Evolutionary conservation across 2,888 invertebrate genomes (phyloP).

Genomic region (Dilophus febrilis): DNA sequence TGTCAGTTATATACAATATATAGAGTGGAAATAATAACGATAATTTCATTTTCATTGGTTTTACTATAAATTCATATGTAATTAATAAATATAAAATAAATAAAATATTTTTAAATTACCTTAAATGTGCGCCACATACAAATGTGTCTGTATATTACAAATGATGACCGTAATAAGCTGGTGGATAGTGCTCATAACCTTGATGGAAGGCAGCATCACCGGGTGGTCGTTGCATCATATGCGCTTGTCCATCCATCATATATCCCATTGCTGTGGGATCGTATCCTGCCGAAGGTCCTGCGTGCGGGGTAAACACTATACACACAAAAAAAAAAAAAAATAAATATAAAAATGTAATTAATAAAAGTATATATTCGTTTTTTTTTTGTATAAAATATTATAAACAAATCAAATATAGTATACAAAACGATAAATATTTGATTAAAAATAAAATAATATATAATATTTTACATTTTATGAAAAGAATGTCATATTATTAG

Average conservation of each 20-base stretch:
- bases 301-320: conserved; percentile 76
- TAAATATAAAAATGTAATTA: not conserved
- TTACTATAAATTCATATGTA: too few relatives aligned
- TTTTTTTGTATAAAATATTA: not conserved
- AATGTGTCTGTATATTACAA: conserved; percentile 65
- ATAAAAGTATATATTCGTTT: too few relatives aligned
- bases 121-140: too few relatives aligned
- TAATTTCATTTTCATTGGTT: too few relatives aligned
- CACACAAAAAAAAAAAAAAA: conserved; percentile 3
- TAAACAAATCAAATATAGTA: not conserved
- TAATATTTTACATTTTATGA: too few relatives aligned
- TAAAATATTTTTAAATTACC: too few relatives aligned
- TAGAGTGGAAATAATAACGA: too few relatives aligned
- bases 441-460: too few relatives aligned
- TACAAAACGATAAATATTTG: too few relatives aligned
- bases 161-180: conserved; percentile 85
- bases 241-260: conserved; percentile 93
- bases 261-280: conserved; percentile 95
- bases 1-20: too few relatives aligned
- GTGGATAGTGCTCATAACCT: conserved; percentile 77
- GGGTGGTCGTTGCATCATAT: conserved; percentile 93
- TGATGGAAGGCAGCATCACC: conserved; percentile 87
- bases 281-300: conserved; percentile 89
- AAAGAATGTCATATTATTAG: too few relatives aligned
- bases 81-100: too few relatives aligned